phyloP scores from a whole-genome alignment of 2,888 invertebrate genomes.

The Archaeoteleia sp. region DNA sequence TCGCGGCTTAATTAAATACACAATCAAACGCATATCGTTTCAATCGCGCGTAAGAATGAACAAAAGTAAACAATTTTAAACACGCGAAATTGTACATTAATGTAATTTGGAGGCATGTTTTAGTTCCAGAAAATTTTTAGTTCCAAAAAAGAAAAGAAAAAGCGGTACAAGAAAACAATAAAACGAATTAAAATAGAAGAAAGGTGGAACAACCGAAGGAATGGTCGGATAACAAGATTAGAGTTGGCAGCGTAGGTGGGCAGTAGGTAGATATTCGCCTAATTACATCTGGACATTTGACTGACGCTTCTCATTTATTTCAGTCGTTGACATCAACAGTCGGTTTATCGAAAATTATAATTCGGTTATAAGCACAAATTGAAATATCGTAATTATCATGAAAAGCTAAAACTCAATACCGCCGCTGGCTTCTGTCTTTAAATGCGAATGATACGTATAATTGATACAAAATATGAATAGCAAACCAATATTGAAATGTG shows the following conservation, averaged over 20 bases:
- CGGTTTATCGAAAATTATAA: constrained; percentile 36
- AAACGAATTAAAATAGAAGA: constrained; percentile 7
- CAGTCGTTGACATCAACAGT: constrained; percentile 38
- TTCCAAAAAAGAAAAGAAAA: constrained; percentile 33
- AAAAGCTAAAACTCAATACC: constrained; percentile 25
- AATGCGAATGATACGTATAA: constrained; percentile 24
- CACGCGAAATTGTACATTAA: too few species aligned
- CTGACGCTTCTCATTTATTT: constrained; percentile 70
- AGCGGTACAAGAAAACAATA: neutral
- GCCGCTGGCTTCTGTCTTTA: constrained; percentile 41
- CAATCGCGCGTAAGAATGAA: constrained; percentile 4
- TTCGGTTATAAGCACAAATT: too few species aligned
- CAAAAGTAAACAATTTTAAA: constrained; percentile 38
- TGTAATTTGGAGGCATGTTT: too few species aligned
- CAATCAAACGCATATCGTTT: constrained; percentile 23
- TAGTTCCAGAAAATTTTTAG: too few species aligned
- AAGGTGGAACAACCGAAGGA: constrained; percentile 37
- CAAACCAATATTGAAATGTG: too few species aligned
- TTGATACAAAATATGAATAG: too few species aligned
- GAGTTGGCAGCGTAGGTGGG: constrained; percentile 57
- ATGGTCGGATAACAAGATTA: constrained; percentile 67
- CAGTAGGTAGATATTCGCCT: constrained; percentile 56
- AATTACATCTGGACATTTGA: constrained; percentile 69
- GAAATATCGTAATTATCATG: constrained; percentile 40
- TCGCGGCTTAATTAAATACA: constrained; percentile 40